Percentiles rank a stretch among this genome's conserved stretches.
Conservation (phyloP, 2,888 invertebrate genomes). For the Drosophila parthenogenetica region DNA sequence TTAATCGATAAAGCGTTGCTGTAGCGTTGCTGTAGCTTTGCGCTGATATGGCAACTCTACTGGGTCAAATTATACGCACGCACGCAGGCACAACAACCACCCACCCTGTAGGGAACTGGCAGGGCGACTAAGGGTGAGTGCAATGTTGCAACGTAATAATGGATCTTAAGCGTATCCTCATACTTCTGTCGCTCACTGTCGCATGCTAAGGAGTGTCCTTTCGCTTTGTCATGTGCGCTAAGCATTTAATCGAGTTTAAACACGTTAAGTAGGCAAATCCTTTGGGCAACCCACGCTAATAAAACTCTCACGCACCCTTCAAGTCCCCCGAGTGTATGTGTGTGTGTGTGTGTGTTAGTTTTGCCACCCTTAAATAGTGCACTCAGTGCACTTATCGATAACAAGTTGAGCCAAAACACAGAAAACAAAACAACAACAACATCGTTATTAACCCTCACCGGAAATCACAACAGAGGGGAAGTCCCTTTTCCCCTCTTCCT, state of each 20-base stretch:
- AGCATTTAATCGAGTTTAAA: slow-evolving; percentile 50
- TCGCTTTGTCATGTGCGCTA: slow-evolving; percentile 20
- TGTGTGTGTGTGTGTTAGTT: background rate
- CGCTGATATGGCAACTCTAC: slow-evolving; percentile 30
- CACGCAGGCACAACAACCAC: slow-evolving; percentile 11
- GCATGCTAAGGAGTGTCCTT: slow-evolving; percentile 3
- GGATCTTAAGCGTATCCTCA: background rate
- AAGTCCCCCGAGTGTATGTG: slow-evolving; percentile 9
- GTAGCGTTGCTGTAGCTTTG: background rate
- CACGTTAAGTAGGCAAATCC: slow-evolving; percentile 47
- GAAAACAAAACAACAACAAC: background rate
- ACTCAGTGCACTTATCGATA: slow-evolving; percentile 53
- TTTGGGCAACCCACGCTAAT: slow-evolving; percentile 12
- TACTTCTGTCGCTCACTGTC: background rate
- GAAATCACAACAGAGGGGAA: slow-evolving; percentile 20
- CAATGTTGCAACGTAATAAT: slow-evolving; percentile 18
- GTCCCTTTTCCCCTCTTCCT: background rate
- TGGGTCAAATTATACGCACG: background rate
- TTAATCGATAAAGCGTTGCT: background rate
- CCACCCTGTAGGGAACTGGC: slow-evolving; percentile 9
- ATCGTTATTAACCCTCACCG: slow-evolving; percentile 15
- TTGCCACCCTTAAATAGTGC: slow-evolving; percentile 45
- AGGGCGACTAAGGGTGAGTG: slow-evolving; percentile 22
- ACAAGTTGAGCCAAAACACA: slow-evolving; percentile 20
- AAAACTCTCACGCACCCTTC: slow-evolving; percentile 4